Conservation (phyloP, 2,797 vertebrate genomes). For the Galago senegalensis region DNA sequence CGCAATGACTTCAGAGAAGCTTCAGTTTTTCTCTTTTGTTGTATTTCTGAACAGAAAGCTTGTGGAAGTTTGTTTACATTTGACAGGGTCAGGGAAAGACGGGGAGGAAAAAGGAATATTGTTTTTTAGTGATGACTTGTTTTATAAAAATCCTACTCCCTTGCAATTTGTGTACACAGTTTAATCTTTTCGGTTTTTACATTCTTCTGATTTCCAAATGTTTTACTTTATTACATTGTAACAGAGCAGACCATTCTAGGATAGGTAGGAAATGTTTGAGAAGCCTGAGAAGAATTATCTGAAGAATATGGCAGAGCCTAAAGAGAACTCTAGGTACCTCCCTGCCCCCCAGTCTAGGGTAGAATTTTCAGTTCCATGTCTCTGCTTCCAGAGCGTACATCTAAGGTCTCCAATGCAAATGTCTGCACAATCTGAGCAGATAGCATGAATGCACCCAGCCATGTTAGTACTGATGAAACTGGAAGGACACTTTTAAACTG, state of each 20-base stretch:
- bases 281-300: background rate
- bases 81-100: background rate
- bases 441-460: background rate
- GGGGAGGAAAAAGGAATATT: background rate
- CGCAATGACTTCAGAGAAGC: background rate
- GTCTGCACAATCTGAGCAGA: background rate
- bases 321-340: background rate
- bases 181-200: constrained; percentile 41
- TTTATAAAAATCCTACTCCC: background rate
- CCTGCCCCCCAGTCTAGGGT: background rate
- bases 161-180: background rate
- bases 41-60: constrained; percentile 4
- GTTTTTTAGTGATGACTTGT: constrained; percentile 5
- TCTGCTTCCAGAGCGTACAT: background rate
- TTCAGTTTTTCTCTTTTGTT: background rate
- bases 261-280: background rate
- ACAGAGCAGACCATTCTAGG: background rate
- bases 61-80: constrained; percentile 25
- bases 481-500: background rate
- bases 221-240: background rate
- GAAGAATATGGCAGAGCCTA: background rate
- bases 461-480: background rate
- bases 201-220: constrained; percentile 41
- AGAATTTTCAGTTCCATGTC: background rate
- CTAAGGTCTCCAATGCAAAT: background rate